Base-by-base conservation (phyloP, 2,113 vertebrate genomes). In the Tyrannus savana region DNA sequence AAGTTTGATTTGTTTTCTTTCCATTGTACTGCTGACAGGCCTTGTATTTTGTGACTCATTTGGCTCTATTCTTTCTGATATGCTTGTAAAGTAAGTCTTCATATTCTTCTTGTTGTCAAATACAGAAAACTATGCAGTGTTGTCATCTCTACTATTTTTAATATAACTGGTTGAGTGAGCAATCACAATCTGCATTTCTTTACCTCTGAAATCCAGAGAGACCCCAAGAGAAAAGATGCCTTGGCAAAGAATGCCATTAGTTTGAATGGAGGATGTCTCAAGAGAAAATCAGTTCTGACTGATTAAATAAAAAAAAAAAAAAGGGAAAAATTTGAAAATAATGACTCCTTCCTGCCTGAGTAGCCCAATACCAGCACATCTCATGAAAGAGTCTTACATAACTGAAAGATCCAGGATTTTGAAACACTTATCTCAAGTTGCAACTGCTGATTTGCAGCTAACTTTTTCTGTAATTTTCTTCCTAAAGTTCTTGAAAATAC, bases 1-100 rank as follows among this genome's bases (percentile, higher is more conserved):
- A 95, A 49, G 21, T 68, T 95, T 8, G 71, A 90, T 90, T 83
- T 77, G 46, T 86, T 96, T 93, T 90, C 78, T 96, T 97, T 96
- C 84, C 58, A 69, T 87, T 86, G 83, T 46, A 62, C 58, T 95
- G 58, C 72, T 97, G 95, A 69, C 88, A 80, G 22, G 30, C 19
- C 71, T 73, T 77, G 33, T 42, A 71, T 74, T 96, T 95, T 84
- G 58, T 95, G 81, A 95, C 86, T 95, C 84, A 87, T 94, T 95
- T 93, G 88, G 60, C 55, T 84, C 71, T 41, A 44, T 96, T 95
- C 35, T 58, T 94, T 87, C 80, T 68, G 66, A 91, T 93, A 71
- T 35, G 31, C 69, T 96, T 77, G 67, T 66, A 76, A 75, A 95
- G 60, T 79, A 84, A 90, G 77, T 78, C 59, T 97, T 68, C 95